Percentiles rank a stretch among this genome's conserved stretches.
Conservation (phyloP, 2,797 vertebrate species). For the Poeciliopsis paucimaculata region DNA sequence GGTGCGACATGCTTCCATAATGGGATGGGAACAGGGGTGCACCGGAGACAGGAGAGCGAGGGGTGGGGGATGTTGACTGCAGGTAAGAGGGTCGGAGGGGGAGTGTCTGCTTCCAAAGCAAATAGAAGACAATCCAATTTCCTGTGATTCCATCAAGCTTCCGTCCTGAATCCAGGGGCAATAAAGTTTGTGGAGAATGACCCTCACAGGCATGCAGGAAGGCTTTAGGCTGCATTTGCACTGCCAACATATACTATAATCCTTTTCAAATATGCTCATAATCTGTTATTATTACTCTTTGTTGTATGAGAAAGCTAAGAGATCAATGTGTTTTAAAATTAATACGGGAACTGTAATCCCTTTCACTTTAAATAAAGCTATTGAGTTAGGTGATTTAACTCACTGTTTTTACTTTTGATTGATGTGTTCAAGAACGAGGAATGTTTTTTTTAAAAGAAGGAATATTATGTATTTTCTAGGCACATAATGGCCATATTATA, state of each 20-base stretch:
- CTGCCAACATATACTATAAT: not conserved
- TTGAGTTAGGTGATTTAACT: not conserved
- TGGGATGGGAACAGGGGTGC: conserved; percentile 83
- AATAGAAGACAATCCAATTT: conserved; percentile 99
- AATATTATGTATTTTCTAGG: too few relatives aligned
- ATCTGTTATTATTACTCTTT: not conserved
- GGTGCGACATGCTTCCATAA: conserved; percentile 85
- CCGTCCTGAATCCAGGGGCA: conserved; percentile 81
- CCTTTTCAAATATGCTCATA: conserved; percentile 6
- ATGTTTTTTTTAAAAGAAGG: not conserved
- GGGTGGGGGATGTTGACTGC: conserved; percentile 56
- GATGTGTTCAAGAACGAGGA: not conserved
- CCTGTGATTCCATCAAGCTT: conserved; percentile 96
- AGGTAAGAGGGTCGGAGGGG: conserved; percentile 52
- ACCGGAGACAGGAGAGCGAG: conserved; percentile 66
- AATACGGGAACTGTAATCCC: too few relatives aligned
- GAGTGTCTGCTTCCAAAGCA: conserved; percentile 87
- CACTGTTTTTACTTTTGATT: not conserved
- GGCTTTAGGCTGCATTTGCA: conserved; percentile 31
- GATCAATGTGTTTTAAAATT: not conserved
- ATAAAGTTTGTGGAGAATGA: conserved; percentile 88
- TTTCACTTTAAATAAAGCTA: not conserved
- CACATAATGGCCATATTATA: too few relatives aligned
- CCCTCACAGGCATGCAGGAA: conserved; percentile 78
- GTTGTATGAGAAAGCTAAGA: not conserved